A percentile compares a stretch with the other conserved stretches of the same genome.
These are phyloP conservation scores for Eptesicus fuscus DNA, from an alignment of 2,113 vertebrate species.

Conservation along the genomic window DNA sequence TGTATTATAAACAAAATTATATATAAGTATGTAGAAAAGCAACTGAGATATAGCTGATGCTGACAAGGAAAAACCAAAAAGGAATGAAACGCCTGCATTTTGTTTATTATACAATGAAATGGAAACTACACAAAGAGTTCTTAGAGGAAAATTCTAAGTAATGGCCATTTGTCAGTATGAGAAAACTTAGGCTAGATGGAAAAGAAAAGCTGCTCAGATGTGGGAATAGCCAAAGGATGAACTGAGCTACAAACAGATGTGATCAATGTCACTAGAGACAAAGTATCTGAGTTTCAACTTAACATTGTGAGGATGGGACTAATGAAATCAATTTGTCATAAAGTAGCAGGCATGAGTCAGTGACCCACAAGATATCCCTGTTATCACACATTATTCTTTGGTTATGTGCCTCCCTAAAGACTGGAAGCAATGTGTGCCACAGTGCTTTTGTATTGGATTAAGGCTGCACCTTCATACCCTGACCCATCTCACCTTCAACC, in stretches of 20 bases:
- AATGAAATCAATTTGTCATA: constrained; percentile 29
- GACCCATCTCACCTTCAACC: background rate
- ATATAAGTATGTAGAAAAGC: background rate
- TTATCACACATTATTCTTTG: background rate
- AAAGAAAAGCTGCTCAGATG: background rate
- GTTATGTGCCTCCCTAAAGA: background rate
- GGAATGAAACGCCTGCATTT: background rate
- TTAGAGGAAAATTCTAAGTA: background rate
- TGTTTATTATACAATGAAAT: background rate
- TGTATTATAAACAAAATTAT: background rate
- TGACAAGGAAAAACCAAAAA: background rate
- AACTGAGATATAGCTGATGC: background rate
- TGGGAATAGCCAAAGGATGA: background rate
- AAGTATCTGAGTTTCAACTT: constrained; percentile 14
- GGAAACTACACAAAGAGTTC: background rate
- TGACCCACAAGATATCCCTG: background rate
- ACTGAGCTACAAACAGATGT: background rate
- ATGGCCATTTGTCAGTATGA: background rate
- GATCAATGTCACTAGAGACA: background rate
- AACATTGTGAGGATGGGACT: background rate
- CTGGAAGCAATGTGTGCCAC: background rate
- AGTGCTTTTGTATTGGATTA: background rate
- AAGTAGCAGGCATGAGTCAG: background rate
- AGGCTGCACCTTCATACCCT: background rate
- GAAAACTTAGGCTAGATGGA: background rate